These are phyloP conservation scores for Lepidotrigona ventralis DNA, from an alignment of 1,140 invertebrate genomes.

Conservation along the genomic window DNA sequence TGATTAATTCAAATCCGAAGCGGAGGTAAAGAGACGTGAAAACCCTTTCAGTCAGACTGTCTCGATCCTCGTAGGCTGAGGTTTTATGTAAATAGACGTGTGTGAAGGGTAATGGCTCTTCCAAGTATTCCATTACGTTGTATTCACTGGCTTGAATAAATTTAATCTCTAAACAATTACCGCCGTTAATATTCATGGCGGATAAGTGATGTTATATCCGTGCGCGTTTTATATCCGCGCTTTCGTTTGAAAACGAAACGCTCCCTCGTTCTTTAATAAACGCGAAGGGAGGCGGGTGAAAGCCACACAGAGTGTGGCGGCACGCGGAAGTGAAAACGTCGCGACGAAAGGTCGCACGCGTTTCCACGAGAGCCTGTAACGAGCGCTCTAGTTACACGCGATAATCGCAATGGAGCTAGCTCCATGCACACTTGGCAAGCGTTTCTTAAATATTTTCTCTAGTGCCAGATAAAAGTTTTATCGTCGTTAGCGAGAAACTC, in stretches of 20 bases:
- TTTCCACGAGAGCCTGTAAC: not conserved
- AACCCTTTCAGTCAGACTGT: conserved; percentile 54
- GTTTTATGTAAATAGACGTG: conserved; percentile 63
- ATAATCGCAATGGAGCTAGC: conserved; percentile 9
- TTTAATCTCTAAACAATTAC: conserved; percentile 59
- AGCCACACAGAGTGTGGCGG: not conserved
- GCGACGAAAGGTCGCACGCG: not conserved
- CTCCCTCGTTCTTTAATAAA: not conserved
- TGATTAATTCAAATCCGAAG: conserved; percentile 56
- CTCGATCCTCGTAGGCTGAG: conserved; percentile 47
- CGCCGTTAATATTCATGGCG: conserved; percentile 31
- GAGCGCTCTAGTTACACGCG: conserved; percentile 4
- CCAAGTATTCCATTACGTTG: conserved; percentile 42
- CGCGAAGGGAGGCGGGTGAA: not conserved
- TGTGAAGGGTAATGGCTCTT: conserved; percentile 57
- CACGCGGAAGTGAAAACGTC: not conserved
- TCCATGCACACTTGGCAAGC: not conserved
- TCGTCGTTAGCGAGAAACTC: too few relatives aligned
- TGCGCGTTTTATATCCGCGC: too few relatives aligned
- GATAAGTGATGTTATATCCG: not conserved
- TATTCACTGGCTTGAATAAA: conserved; percentile 48
- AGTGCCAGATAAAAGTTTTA: too few relatives aligned
- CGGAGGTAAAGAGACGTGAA: conserved; percentile 56
- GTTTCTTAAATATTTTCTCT: not conserved
- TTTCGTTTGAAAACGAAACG: not conserved